Conservation (phyloP, 2,797 vertebrate genomes). For the Tenualosa thibaudeaui region DNA sequence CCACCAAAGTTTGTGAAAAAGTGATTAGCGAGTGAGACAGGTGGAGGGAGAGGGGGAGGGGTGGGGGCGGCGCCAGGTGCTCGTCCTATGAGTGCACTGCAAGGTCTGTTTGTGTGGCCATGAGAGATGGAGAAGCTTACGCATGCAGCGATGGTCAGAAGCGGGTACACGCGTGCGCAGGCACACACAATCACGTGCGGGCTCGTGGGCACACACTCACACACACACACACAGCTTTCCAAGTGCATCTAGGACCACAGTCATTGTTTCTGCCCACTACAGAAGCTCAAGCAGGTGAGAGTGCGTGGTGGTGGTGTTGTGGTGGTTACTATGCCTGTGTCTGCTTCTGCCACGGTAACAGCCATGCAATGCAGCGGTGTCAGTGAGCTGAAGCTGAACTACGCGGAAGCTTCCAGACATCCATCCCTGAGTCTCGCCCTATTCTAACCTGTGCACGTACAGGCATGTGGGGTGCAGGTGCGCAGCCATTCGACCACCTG, state of each 20-base stretch:
- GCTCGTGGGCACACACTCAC: neutral
- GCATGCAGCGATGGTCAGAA: constrained; percentile 42
- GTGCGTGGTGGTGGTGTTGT: neutral
- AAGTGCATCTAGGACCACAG: constrained; percentile 27
- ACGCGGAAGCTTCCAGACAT: constrained; percentile 1
- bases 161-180: neutral
- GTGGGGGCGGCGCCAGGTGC: constrained; percentile 19
- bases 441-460: constrained; percentile 12
- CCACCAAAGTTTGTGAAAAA: neutral
- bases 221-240: constrained; percentile 29
- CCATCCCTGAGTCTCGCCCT: neutral
- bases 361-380: constrained; percentile 20
- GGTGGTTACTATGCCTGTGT: neutral
- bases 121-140: constrained; percentile 38
- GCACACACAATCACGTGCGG: neutral
- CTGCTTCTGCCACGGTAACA: neutral
- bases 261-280: neutral
- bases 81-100: constrained; percentile 16
- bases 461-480: constrained; percentile 21
- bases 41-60: neutral
- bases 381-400: constrained; percentile 26
- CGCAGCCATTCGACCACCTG: constrained; percentile 44
- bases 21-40: constrained; percentile 44
- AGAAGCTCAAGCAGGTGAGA: constrained; percentile 18
- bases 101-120: constrained; percentile 33